These are phyloP conservation scores for Cervus canadensis DNA, from an alignment of 2,113 vertebrate species.

Conservation along the genomic window DNA sequence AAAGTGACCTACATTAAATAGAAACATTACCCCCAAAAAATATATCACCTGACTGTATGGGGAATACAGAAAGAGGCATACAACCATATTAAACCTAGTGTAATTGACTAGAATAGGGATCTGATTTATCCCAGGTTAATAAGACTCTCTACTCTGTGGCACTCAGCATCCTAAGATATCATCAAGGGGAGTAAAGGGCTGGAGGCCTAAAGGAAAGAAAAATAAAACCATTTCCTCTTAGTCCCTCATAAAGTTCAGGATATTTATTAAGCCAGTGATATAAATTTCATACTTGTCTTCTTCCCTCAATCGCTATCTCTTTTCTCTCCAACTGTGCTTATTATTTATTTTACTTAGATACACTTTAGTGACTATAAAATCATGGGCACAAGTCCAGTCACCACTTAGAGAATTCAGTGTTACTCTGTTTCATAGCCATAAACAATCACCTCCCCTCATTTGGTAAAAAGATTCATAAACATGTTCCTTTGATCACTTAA, in stretches of 20 bases:
- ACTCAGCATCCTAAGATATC: not conserved
- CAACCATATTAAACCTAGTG: not conserved
- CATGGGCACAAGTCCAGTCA: not conserved
- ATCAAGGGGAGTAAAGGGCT: not conserved
- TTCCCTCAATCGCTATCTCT: not conserved
- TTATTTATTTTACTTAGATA: not conserved
- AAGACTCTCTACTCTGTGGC: not conserved
- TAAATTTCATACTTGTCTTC: not conserved
- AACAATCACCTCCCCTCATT: not conserved
- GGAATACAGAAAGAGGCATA: not conserved
- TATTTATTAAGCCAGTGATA: not conserved
- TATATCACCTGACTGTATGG: not conserved
- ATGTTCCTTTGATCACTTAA: slow-evolving; percentile 6
- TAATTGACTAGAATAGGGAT: not conserved
- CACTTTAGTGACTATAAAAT: not conserved
- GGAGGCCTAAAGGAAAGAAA: not conserved
- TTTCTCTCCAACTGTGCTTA: not conserved
- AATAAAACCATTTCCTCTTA: not conserved
- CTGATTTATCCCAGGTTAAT: not conserved
- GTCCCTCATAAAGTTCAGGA: not conserved
- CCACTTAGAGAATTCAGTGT: not conserved
- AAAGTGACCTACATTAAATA: not conserved
- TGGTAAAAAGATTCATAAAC: not conserved
- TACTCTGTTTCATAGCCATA: not conserved
- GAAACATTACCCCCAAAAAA: not conserved